Conservation (phyloP, 2,797 vertebrate species). For the Scyliorhinus canicula region DNA sequence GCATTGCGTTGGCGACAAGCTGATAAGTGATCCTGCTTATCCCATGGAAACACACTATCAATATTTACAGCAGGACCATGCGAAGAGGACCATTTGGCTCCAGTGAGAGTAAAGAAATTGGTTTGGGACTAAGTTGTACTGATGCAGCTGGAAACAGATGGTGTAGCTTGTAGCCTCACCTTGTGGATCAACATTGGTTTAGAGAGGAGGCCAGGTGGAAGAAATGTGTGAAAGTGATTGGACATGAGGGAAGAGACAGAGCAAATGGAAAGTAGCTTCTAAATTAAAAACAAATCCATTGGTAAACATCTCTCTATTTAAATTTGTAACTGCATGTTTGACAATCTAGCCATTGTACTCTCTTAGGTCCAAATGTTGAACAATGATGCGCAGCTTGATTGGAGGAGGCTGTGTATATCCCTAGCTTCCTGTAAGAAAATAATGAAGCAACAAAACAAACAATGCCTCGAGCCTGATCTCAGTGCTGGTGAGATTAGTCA, state of each 20-base stretch:
- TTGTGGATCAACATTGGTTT: background rate
- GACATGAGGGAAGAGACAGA: background rate
- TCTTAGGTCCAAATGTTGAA: background rate
- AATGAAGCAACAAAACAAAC: background rate
- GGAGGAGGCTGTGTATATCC: background rate
- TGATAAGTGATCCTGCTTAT: background rate
- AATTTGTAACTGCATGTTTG: background rate
- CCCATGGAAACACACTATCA: background rate
- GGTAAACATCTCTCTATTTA: background rate
- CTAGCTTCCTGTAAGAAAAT: background rate
- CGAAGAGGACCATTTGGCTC: background rate
- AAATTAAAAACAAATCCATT: conserved; percentile 5
- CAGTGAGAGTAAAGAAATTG: conserved; percentile 17
- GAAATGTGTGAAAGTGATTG: conserved; percentile 24
- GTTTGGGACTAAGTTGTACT: background rate
- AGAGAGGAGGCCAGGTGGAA: conserved; percentile 13
- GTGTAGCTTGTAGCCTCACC: background rate
- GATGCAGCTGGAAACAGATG: background rate
- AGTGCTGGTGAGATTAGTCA: background rate
- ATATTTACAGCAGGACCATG: background rate
- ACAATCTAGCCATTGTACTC: background rate
- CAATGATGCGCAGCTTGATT: background rate
- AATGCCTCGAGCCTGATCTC: background rate
- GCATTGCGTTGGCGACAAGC: background rate
- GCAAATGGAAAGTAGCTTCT: background rate